These are phyloP conservation scores for Agonopterix alstromeriana DNA, from an alignment of 2,888 invertebrate species.

Conservation along the genomic window DNA sequence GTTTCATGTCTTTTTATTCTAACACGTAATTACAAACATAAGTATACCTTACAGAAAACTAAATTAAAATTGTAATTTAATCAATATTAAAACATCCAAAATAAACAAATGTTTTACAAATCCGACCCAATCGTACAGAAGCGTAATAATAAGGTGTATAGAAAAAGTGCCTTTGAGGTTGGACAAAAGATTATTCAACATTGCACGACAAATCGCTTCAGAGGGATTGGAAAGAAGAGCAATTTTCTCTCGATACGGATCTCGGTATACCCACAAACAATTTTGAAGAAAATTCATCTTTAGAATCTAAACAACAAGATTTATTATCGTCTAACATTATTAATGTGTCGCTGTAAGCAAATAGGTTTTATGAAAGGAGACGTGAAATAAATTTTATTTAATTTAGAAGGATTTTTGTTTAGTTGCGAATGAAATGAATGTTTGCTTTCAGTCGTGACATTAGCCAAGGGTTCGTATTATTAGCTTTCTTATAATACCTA, in stretches of 20 bases:
- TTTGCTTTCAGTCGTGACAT: constrained; percentile 6
- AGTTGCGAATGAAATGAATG: constrained; percentile 26
- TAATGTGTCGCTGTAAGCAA: constrained; percentile 43
- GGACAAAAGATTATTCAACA: constrained; percentile 50
- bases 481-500: background rate
- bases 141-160: background rate
- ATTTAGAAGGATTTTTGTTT: constrained; percentile 40
- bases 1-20: too few relatives aligned
- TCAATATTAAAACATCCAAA: background rate
- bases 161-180: constrained; percentile 59
- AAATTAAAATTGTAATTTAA: background rate
- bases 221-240: constrained; percentile 44
- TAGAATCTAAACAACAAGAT: background rate
- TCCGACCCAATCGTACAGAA: background rate
- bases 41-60: background rate
- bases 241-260: constrained; percentile 40
- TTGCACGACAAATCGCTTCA: constrained; percentile 53
- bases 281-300: background rate
- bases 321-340: constrained; percentile 28
- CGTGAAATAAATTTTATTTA: constrained; percentile 58
- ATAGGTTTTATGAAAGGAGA: constrained; percentile 52
- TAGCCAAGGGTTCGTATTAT: background rate
- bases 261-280: background rate
- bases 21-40: too few relatives aligned
- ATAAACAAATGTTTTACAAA: background rate